Evolutionary conservation across 2,888 invertebrate genomes (phyloP).

Genomic region (Teleiodes luculella): DNA sequence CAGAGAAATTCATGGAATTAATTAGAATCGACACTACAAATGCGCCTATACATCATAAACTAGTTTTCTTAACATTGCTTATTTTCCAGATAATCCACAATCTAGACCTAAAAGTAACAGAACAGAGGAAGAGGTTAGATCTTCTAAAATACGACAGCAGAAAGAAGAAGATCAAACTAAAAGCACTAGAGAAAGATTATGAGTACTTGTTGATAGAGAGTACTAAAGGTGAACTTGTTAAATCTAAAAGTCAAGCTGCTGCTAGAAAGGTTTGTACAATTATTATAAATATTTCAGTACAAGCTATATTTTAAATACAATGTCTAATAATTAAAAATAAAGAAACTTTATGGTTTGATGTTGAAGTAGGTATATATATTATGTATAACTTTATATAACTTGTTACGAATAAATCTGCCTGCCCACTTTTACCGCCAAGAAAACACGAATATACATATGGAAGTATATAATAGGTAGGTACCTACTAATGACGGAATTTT

Average conservation of each 20-base stretch:
- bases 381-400: too few species aligned
- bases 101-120: conserved; percentile 84
- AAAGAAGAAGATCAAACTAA: conserved; percentile 79
- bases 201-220: conserved; percentile 80
- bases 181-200: conserved; percentile 79
- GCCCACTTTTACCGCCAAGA: too few species aligned
- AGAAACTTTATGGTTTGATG: too few species aligned
- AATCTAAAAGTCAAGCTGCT: conserved; percentile 75
- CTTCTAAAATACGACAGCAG: conserved; percentile 83
- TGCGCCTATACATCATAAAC: too few species aligned
- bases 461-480: neutral
- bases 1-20: too few species aligned
- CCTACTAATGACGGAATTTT: conserved; percentile 14
- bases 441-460: too few species aligned
- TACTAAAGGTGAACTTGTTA: conserved; percentile 69
- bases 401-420: too few species aligned
- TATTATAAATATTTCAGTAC: too few species aligned
- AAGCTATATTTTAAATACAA: too few species aligned
- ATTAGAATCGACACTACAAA: too few species aligned
- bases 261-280: conserved; percentile 75
- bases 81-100: conserved; percentile 63
- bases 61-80: neutral
- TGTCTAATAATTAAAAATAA: too few species aligned
- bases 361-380: too few species aligned
- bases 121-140: conserved; percentile 85